Evolutionary conservation across 2,797 vertebrate genomes (phyloP).

Genomic region (Mormyrus hasselquistii): DNA sequence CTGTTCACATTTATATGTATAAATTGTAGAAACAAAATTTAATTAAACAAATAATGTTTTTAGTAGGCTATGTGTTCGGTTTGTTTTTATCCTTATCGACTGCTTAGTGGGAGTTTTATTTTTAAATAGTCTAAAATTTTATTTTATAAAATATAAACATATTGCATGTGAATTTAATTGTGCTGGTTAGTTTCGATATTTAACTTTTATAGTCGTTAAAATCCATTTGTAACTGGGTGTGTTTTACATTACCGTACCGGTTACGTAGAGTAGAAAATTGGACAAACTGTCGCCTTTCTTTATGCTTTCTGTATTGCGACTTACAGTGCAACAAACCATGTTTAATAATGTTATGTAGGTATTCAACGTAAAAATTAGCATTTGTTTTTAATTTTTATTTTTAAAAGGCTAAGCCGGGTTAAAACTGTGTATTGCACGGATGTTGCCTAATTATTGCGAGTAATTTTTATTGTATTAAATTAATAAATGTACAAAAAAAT

Average conservation of each 20-base stretch:
- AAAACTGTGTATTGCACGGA: neutral
- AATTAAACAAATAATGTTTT: neutral
- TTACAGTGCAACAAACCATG: neutral
- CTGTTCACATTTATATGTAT: neutral
- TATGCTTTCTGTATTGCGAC: neutral
- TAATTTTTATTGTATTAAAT: neutral
- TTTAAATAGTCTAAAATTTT: neutral
- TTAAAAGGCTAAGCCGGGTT: neutral
- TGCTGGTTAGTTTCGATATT: neutral
- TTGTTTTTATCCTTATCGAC: neutral
- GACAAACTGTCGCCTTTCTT: neutral
- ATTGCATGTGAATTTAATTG: neutral
- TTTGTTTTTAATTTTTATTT: neutral
- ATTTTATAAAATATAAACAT: conserved; percentile 1
- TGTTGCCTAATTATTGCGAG: neutral
- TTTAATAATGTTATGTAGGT: neutral
- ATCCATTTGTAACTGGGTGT: neutral
- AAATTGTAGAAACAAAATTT: neutral
- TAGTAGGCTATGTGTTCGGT: neutral
- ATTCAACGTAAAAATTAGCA: neutral
- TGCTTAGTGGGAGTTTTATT: neutral
- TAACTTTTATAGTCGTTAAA: neutral
- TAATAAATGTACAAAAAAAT: neutral
- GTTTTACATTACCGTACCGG: neutral
- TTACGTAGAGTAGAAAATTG: neutral